A percentile compares a stretch with the other conserved stretches of the same genome.
Conservation (phyloP, 2,113 vertebrate species). For the Trematocara zebra region DNA sequence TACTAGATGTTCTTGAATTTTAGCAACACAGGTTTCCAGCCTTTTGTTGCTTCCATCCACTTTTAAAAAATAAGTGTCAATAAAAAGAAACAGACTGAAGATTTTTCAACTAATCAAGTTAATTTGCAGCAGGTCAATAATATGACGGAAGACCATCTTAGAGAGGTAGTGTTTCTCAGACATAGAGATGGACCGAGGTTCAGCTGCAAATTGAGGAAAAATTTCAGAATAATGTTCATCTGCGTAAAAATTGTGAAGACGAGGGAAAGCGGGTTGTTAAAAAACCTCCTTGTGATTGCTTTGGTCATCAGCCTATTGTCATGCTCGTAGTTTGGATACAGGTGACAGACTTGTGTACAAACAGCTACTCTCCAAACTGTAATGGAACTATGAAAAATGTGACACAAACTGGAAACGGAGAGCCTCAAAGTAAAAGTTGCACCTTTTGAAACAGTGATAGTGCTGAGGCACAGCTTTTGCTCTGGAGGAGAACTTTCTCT, state of each 20-base stretch:
- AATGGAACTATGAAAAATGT: neutral
- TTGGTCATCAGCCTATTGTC: rapidly evolving
- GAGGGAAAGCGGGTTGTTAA: no score
- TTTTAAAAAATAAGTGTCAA: no score
- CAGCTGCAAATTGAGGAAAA: neutral
- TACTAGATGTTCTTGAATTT: neutral
- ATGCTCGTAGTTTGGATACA: neutral
- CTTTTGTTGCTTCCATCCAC: no score
- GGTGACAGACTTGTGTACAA: neutral
- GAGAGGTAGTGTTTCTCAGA: neutral
- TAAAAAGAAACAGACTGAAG: neutral
- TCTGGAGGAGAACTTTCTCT: neutral
- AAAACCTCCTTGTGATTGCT: no score
- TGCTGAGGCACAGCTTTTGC: neutral
- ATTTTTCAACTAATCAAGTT: neutral
- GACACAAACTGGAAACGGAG: rapidly evolving
- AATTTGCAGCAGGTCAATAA: neutral
- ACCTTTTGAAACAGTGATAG: neutral
- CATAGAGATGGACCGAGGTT: neutral
- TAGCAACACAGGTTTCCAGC: neutral
- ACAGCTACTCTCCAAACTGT: neutral
- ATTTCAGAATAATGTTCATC: neutral
- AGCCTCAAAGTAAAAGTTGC: neutral
- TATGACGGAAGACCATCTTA: rapidly evolving
- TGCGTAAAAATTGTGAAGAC: neutral